Evolutionary conservation across 2,797 vertebrate species (phyloP), one percentile per base, ranked within the genome.

Genomic region (Allobates femoralis): DNA sequence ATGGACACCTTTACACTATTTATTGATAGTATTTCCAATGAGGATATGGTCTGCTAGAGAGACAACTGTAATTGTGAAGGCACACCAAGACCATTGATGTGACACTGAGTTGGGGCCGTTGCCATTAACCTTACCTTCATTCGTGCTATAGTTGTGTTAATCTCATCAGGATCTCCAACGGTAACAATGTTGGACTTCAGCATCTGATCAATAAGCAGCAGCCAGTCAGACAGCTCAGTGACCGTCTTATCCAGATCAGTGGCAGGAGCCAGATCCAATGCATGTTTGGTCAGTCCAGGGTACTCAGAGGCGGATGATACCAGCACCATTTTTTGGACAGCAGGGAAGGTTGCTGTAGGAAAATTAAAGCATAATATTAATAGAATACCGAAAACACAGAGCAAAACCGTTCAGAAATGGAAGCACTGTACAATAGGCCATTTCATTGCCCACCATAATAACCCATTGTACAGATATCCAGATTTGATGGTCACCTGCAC

Each of bases 161-260:
- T 99, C 92, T 99, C 98, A 8, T 97, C 96, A 0, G 93, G 92
- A 89, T 98, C 97, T n/a, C 98, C 98, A 51, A 99, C 97, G 0
- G 97, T 99, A 89, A 99, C 97, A n/a, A 99, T 98, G 91, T 97
- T 99, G 78, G 97, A 99, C 93, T 97, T 99, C 11, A 99, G 96
- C 98, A 99, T 99, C 93, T 99, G 97, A 71, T 96, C 96, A 84
- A 99, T 98, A 89, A 99, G 95, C 26, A 96, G 90, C 69, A 99
- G 94, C 98, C 98, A 99, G 91, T 99, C 96, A 0, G 96, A 96
- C 79, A 99, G 94, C 83, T 99, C 98, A 2, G 96, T 97, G 90
- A 96, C 97, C 0, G 96, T 98, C 92, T 95, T 95, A 88, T 99
- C 97, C 89, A 99, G 94, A 92, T 99, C 97, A 19, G 94, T 95